Conservation (phyloP, 2,888 invertebrate genomes). For the Caenorhabditis japonica region DNA sequence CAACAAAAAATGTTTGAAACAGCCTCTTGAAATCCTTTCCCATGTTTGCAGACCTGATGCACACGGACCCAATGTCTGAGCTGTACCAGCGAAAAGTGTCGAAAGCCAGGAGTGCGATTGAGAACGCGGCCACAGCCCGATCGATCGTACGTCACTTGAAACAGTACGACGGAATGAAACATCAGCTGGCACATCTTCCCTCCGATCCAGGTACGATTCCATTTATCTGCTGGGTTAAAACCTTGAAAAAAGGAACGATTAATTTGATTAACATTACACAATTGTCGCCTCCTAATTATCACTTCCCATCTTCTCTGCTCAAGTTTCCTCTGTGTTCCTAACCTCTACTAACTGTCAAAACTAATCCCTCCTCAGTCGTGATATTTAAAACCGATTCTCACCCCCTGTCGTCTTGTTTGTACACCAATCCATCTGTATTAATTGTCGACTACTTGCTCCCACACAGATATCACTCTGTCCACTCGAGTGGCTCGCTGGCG, state of each 20-base stretch:
- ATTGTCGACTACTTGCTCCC: not conserved
- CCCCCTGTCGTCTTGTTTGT: slow-evolving; percentile 2
- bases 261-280: no score
- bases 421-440: not conserved
- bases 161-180: slow-evolving; percentile 67
- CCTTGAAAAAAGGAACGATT: no score
- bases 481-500: slow-evolving; percentile 47
- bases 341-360: slow-evolving; percentile 2
- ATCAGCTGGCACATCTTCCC: slow-evolving; percentile 67
- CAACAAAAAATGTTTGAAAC: no score
- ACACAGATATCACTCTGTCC: slow-evolving; percentile 54
- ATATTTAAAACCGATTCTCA: not conserved
- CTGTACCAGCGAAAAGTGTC: slow-evolving; percentile 86
- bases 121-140: slow-evolving; percentile 82
- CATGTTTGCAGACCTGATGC: slow-evolving; percentile 84
- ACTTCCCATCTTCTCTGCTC: not conserved
- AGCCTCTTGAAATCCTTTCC: no score
- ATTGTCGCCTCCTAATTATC: no score
- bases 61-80: slow-evolving; percentile 90
- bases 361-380: not conserved
- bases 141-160: slow-evolving; percentile 75
- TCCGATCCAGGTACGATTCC: slow-evolving; percentile 55
- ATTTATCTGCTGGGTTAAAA: no score
- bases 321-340: not conserved
- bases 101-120: slow-evolving; percentile 59